phyloP scores from a whole-genome alignment of 1,140 invertebrate genomes.

The Daktulosphaira vitifoliae region DNA sequence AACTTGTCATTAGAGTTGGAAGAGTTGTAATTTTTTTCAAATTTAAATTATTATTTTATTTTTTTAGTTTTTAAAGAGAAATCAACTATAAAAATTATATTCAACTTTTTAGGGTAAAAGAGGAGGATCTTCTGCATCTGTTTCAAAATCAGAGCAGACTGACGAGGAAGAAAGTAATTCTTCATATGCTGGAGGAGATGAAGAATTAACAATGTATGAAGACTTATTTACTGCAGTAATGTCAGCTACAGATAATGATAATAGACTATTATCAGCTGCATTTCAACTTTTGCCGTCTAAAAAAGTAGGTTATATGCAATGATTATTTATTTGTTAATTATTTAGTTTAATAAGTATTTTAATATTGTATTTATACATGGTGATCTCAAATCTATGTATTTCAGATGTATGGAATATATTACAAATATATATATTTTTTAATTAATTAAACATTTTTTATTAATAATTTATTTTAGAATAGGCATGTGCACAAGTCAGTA shows the following conservation, averaged over 20 bases:
- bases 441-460: too few species aligned
- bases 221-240: conserved; percentile 76
- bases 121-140: conserved; percentile 17
- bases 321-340: too few species aligned
- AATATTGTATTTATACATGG: too few species aligned
- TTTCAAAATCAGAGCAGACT: conserved; percentile 26
- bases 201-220: conserved; percentile 60
- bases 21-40: conserved; percentile 45
- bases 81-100: too few species aligned
- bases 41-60: too few species aligned
- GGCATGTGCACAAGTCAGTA: too few species aligned
- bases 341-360: too few species aligned
- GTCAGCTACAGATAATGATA: conserved; percentile 65
- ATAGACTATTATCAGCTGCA: conserved; percentile 65
- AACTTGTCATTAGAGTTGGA: conserved; percentile 52
- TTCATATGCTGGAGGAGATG: conserved; percentile 49
- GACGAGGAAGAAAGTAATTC: conserved; percentile 37
- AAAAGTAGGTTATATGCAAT: conserved; percentile 47
- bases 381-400: too few species aligned
- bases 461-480: too few species aligned
- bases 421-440: too few species aligned
- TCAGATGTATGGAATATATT: too few species aligned
- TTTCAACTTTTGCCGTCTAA: conserved; percentile 88
- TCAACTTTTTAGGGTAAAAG: conserved; percentile 5
- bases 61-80: too few species aligned